phyloP scores from a whole-genome alignment of 2,113 vertebrate species.

The Cercopithecus mona region DNA sequence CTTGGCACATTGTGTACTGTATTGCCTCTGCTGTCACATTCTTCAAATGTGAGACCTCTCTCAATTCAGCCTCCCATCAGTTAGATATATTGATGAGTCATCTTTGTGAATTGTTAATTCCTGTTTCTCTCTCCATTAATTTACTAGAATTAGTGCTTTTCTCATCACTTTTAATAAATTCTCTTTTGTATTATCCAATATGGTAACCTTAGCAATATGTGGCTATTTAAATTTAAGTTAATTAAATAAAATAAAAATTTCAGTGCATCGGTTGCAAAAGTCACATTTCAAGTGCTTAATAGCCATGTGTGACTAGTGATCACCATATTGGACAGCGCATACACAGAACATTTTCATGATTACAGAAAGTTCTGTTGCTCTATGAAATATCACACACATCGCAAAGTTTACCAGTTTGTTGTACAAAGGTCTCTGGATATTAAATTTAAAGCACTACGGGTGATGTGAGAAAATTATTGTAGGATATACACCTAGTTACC shows the following conservation, averaged over 20 bases:
- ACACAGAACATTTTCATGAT: not conserved
- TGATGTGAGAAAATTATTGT: not conserved
- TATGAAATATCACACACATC: not conserved
- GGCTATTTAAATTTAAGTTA: slow-evolving; percentile 9
- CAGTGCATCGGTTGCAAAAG: not conserved
- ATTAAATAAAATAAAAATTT: slow-evolving; percentile 31
- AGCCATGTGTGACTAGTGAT: not conserved
- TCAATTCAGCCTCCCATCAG: not conserved
- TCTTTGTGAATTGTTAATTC: not conserved
- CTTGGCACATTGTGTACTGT: not conserved
- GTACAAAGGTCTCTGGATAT: not conserved
- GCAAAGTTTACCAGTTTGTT: not conserved
- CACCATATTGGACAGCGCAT: not conserved
- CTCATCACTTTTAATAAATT: not conserved
- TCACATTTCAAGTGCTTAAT: not conserved
- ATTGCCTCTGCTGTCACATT: not conserved
- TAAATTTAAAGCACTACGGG: not conserved
- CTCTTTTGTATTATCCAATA: not conserved
- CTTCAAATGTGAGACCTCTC: not conserved
- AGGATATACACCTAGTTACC: not conserved
- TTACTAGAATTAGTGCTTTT: not conserved
- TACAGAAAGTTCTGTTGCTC: not conserved
- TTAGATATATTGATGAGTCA: not conserved
- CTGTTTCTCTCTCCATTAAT: not conserved
- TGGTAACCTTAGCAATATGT: not conserved